Evolutionary conservation across 2,113 vertebrate genomes (phyloP).

Genomic region (Stercorarius parasiticus): DNA sequence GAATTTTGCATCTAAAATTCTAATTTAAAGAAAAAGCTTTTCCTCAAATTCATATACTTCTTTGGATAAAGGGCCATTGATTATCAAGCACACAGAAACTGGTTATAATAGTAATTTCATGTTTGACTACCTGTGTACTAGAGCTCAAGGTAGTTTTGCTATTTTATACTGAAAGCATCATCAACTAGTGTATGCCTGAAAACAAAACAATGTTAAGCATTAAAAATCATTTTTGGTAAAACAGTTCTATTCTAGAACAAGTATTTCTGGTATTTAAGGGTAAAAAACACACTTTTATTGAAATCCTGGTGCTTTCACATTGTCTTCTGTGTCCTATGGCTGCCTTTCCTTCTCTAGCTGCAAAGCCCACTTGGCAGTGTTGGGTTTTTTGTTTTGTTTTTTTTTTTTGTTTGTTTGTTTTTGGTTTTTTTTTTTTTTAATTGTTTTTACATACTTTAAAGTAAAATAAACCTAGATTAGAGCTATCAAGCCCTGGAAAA

Average conservation of each 20-base stretch:
- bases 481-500: slow-evolving; percentile 10
- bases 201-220: slow-evolving; percentile 12
- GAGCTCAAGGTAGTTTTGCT: slow-evolving; percentile 13
- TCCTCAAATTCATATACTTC: neutral
- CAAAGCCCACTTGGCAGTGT: neutral
- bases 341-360: neutral
- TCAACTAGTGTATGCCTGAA: slow-evolving; percentile 15
- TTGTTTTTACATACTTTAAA: neutral
- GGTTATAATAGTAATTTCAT: neutral
- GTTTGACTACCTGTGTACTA: neutral
- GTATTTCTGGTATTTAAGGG: neutral
- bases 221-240: neutral
- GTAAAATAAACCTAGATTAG: slow-evolving; percentile 38
- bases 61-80: neutral
- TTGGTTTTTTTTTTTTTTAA: neutral
- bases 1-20: slow-evolving; percentile 2
- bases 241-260: neutral
- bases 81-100: neutral
- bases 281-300: neutral
- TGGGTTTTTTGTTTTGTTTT: too few species aligned
- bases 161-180: slow-evolving; percentile 4
- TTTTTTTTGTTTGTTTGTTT: too few species aligned
- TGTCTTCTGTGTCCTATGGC: neutral
- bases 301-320: neutral
- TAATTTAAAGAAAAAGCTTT: neutral